These are phyloP conservation scores for Ceratina calcarata DNA, from an alignment of 1,140 invertebrate genomes.

Conservation along the genomic window DNA sequence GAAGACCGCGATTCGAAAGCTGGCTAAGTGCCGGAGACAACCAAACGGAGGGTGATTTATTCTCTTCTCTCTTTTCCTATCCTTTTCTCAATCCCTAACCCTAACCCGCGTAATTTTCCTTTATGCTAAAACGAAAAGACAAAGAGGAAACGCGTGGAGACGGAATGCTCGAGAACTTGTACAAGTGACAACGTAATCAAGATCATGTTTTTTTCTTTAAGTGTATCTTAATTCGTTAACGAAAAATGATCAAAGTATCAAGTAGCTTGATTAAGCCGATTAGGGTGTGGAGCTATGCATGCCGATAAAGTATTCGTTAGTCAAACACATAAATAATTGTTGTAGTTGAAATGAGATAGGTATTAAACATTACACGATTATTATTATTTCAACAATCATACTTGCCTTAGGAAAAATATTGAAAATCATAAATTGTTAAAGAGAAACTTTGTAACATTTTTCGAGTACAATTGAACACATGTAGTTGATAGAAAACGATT, in stretches of 20 bases:
- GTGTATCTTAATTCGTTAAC: constrained; percentile 5
- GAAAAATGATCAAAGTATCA: neutral
- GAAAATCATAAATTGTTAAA: no score
- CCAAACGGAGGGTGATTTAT: constrained; percentile 59
- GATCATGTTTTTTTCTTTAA: neutral
- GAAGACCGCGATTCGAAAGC: constrained; percentile 66
- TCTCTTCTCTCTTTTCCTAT: constrained; percentile 6
- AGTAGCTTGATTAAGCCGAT: neutral
- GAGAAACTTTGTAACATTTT: no score
- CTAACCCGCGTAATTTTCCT: neutral
- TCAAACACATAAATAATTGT: neutral
- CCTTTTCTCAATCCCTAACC: neutral
- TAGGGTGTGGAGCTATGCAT: neutral
- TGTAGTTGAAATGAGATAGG: no score
- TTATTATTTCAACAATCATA: no score
- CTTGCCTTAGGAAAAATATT: no score
- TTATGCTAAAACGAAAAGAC: constrained; percentile 27
- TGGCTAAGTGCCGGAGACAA: constrained; percentile 63
- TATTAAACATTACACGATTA: no score
- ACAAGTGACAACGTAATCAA: constrained; percentile 39
- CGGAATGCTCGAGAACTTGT: constrained; percentile 19
- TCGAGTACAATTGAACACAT: no score
- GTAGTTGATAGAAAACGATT: no score
- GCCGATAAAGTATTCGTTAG: neutral
- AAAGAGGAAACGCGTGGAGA: constrained; percentile 2